A percentile compares a stretch with the other conserved stretches of the same genome.
These are phyloP conservation scores for Nettapus auritus DNA, from an alignment of 2,113 vertebrate species.

Conservation along the genomic window DNA sequence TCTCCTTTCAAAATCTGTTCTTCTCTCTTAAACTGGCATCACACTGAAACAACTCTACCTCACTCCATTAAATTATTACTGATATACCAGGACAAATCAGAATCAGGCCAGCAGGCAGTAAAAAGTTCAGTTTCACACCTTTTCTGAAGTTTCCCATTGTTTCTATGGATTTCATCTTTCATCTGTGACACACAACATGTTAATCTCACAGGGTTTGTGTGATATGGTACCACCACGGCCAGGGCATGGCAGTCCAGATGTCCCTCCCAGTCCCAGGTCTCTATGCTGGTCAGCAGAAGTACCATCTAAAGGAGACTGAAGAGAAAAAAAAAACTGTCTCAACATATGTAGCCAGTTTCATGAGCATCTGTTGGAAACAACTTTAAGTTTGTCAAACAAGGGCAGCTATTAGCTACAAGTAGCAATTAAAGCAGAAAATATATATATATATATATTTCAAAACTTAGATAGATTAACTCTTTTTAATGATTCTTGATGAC, in stretches of 20 bases:
- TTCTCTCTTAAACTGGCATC: background rate
- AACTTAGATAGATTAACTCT: background rate
- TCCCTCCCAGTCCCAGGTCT: background rate
- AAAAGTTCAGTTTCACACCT: background rate
- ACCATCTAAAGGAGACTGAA: background rate
- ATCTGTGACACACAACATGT: background rate
- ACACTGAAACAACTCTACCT: background rate
- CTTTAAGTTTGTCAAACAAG: background rate
- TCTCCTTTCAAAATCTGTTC: background rate
- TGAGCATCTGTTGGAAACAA: background rate
- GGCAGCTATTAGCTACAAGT: background rate
- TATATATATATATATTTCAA: background rate
- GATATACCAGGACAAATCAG: background rate
- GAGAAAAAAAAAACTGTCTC: background rate
- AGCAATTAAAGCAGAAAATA: background rate
- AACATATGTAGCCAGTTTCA: background rate
- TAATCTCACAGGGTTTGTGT: background rate
- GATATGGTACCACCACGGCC: fast-evolving
- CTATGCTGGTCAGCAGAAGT: background rate
- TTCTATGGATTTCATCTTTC: background rate
- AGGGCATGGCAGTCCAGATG: background rate
- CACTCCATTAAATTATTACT: background rate
- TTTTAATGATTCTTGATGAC: background rate
- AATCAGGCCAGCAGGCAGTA: background rate
- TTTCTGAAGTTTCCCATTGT: background rate